Conservation (phyloP, 2,113 vertebrate species). For the Petrocephalus zakoni region DNA sequence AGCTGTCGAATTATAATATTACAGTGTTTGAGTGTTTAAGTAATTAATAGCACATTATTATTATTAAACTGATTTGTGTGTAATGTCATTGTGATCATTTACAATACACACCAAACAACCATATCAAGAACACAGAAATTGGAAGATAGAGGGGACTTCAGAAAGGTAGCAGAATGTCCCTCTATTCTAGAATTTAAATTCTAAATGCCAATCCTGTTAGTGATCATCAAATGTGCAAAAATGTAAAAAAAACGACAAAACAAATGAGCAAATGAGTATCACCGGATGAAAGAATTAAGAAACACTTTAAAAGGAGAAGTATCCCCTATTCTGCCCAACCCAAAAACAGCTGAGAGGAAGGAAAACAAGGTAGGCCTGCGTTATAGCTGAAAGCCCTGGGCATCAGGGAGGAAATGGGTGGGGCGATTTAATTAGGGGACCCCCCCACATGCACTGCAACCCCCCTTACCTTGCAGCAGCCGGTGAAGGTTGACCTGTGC, state of each 20-base stretch:
- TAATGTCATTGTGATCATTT: background rate
- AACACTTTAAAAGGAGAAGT: background rate
- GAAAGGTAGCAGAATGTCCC: background rate
- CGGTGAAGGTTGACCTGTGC: conserved; percentile 75
- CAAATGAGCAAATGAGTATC: background rate
- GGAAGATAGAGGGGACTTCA: background rate
- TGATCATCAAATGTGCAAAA: background rate
- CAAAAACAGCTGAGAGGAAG: background rate
- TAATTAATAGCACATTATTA: background rate
- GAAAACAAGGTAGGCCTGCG: background rate
- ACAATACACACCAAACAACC: background rate
- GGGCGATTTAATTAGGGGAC: too few relatives aligned
- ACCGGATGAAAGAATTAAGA: background rate
- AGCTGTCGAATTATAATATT: background rate
- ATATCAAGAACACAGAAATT: background rate
- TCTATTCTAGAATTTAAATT: background rate
- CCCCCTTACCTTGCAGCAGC: conserved; percentile 69
- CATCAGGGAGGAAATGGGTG: background rate
- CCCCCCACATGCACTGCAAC: background rate
- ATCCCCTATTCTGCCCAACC: background rate
- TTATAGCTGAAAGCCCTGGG: background rate
- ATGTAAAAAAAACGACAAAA: background rate
- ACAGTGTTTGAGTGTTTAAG: background rate
- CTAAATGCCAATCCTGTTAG: background rate
- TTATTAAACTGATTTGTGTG: background rate